phyloP scores from a whole-genome alignment of 2,113 vertebrate genomes.

The Malaclemys terrapin region DNA sequence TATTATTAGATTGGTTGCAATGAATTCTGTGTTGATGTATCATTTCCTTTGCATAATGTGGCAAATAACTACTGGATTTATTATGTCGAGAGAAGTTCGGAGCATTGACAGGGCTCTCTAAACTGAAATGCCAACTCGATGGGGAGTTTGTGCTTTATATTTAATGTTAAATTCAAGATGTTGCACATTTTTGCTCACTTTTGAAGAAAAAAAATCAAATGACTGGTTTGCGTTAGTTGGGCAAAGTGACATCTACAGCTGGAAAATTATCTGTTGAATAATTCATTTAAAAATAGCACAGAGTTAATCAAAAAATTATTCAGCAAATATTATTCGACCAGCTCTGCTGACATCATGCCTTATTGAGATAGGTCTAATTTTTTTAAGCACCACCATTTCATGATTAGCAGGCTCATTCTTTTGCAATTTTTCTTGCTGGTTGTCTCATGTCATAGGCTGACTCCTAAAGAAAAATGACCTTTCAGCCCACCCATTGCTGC shows the following conservation, averaged over 20 bases:
- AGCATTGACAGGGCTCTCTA: not conserved
- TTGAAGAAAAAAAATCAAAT: not conserved
- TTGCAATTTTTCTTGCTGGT: conserved; percentile 42
- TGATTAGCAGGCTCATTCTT: conserved; percentile 48
- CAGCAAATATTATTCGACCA: conserved; percentile 33
- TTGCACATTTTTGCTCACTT: conserved; percentile 26
- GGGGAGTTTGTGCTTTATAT: not conserved
- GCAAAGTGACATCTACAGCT: conserved; percentile 35
- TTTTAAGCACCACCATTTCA: conserved; percentile 38
- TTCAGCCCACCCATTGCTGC: conserved; percentile 22
- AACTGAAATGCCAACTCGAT: not conserved
- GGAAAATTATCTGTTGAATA: conserved; percentile 30
- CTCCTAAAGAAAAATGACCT: conserved; percentile 56
- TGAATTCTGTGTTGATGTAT: conserved; percentile 36
- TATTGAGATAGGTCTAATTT: conserved; percentile 40
- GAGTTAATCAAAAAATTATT: conserved; percentile 54
- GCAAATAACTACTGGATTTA: not conserved
- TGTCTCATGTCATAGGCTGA: conserved; percentile 10
- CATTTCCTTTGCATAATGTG: conserved; percentile 12
- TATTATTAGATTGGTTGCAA: conserved; percentile 24
- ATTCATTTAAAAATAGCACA: conserved; percentile 55
- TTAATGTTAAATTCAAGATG: not conserved
- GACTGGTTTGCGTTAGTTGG: not conserved
- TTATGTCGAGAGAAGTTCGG: not conserved
- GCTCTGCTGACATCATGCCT: conserved; percentile 5